Percentiles rank a stretch among this genome's conserved stretches.
Evolutionary conservation across 2,888 invertebrate genomes (phyloP).

Genomic region (Drosophila tripunctata): DNA sequence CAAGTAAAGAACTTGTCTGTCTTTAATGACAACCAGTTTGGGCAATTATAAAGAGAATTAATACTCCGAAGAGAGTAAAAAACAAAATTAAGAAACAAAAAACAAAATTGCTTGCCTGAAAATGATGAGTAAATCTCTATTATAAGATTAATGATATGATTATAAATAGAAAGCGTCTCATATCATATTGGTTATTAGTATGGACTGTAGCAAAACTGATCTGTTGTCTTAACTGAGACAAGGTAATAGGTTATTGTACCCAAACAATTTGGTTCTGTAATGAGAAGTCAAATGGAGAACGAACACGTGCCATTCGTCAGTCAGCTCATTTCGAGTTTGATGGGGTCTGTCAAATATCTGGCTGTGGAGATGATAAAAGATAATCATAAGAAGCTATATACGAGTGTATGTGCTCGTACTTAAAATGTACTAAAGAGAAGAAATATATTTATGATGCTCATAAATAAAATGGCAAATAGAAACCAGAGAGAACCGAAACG

Average conservation of each 20-base stretch:
- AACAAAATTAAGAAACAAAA: not conserved
- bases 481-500: slow-evolving; percentile 8
- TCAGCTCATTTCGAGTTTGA: slow-evolving; percentile 43
- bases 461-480: slow-evolving; percentile 71
- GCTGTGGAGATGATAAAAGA: slow-evolving; percentile 58
- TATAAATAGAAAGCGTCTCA: slow-evolving; percentile 11
- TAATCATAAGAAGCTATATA: slow-evolving; percentile 61
- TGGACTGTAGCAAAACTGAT: not conserved
- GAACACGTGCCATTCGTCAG: slow-evolving; percentile 71
- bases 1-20: not conserved
- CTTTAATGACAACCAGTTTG: slow-evolving; percentile 1
- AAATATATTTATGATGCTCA: slow-evolving; percentile 73
- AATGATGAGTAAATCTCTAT: not conserved
- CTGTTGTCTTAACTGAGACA: slow-evolving; percentile 9
- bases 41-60: not conserved
- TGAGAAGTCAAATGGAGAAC: slow-evolving; percentile 24
- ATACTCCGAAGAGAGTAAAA: not conserved
- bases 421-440: slow-evolving; percentile 49
- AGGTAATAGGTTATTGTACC: slow-evolving; percentile 43
- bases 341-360: slow-evolving; percentile 46
- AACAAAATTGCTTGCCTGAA: not conserved
- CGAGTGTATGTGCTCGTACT: slow-evolving; percentile 41
- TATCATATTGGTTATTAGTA: not conserved
- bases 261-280: slow-evolving; percentile 8
- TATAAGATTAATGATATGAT: not conserved